Evolutionary conservation across 2,888 invertebrate species (phyloP).

Genomic region (Himalopsyche tibetana): DNA sequence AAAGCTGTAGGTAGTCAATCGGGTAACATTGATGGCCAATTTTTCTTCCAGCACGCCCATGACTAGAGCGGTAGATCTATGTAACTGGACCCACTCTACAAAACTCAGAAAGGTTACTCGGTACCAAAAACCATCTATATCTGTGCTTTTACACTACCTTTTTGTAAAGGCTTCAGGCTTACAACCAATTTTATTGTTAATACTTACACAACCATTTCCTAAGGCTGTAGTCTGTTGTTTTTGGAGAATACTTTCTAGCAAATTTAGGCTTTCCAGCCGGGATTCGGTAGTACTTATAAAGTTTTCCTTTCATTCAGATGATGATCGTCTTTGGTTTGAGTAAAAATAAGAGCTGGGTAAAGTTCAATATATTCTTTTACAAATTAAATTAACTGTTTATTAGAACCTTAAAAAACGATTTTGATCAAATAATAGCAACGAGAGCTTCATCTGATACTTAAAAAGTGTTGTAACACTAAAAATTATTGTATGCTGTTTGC

Average conservation of each 20-base stretch:
- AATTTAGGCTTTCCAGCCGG: not conserved
- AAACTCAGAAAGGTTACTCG: slow-evolving; percentile 23
- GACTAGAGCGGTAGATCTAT: slow-evolving; percentile 14
- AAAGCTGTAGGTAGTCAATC: too few species aligned
- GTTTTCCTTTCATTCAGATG: not conserved
- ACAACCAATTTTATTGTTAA: slow-evolving; percentile 34
- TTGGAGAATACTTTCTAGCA: slow-evolving; percentile 7
- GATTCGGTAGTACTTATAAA: not conserved
- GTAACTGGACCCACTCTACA: slow-evolving; percentile 34
- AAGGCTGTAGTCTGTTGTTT: slow-evolving; percentile 17
- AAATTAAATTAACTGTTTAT: too few species aligned
- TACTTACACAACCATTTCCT: slow-evolving; percentile 34
- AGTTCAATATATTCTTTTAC: too few species aligned
- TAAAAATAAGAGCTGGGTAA: not conserved
- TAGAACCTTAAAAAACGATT: too few species aligned
- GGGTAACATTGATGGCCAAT: too few species aligned
- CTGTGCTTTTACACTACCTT: slow-evolving; percentile 20
- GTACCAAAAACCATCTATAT: slow-evolving; percentile 23
- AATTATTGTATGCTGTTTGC: too few species aligned
- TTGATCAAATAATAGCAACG: too few species aligned
- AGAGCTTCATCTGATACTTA: too few species aligned
- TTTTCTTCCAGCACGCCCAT: not conserved
- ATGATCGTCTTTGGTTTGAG: not conserved
- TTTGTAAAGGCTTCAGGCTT: slow-evolving; percentile 15
- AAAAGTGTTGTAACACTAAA: too few species aligned